phyloP scores from a whole-genome alignment of 2,113 vertebrate species.

The Gavia stellata region DNA sequence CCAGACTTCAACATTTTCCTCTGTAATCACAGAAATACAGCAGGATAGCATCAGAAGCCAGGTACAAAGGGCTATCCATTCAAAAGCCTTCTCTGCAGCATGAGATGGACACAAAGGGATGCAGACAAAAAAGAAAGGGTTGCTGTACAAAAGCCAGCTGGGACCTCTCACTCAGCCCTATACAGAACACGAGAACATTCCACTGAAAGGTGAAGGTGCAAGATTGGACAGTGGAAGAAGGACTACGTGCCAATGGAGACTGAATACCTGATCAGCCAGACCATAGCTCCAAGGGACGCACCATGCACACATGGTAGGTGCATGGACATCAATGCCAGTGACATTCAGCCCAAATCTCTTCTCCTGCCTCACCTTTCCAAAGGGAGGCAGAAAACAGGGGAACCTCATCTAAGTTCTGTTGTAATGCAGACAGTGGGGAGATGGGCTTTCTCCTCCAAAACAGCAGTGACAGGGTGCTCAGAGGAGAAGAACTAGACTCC shows the following conservation, averaged over 20 bases:
- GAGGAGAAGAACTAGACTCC: background rate
- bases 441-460: background rate
- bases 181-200: background rate
- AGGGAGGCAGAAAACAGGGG: background rate
- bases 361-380: background rate
- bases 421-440: accelerated
- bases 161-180: background rate
- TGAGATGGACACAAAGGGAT: background rate
- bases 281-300: background rate
- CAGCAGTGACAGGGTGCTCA: background rate
- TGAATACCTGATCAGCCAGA: background rate
- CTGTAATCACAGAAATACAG: background rate
- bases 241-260: background rate
- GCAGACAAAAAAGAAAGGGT: background rate
- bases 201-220: background rate
- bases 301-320: background rate
- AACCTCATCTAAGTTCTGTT: background rate
- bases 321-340: accelerated
- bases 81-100: background rate
- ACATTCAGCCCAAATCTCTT: background rate
- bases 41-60: background rate
- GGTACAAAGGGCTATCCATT: background rate
- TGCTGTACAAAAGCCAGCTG: background rate
- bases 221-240: background rate
- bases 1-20: background rate